phyloP scores from a whole-genome alignment of 1,140 invertebrate genomes.

The Magallana angulata region DNA sequence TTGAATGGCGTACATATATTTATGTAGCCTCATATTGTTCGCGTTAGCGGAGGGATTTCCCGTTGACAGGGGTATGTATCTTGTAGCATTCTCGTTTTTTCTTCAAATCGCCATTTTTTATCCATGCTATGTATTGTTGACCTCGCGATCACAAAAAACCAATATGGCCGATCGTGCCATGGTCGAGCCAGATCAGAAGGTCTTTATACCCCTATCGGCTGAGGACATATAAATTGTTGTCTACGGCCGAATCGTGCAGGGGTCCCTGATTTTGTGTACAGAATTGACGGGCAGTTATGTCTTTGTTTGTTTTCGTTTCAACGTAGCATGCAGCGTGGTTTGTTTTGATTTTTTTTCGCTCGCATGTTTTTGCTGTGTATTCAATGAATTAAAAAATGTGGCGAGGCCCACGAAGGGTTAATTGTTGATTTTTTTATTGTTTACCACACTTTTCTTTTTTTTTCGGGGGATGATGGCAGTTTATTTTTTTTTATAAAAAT shows the following conservation, averaged over 20 bases:
- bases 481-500: not conserved
- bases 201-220: not conserved
- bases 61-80: not conserved
- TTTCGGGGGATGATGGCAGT: not conserved
- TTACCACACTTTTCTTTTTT: not conserved
- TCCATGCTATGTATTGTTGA: conserved; percentile 22
- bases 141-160: conserved; percentile 28
- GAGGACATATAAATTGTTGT: too few species aligned
- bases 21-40: conserved; percentile 17
- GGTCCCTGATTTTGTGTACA: not conserved
- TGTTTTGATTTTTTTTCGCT: conserved; percentile 21
- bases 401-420: not conserved
- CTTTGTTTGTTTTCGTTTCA: not conserved
- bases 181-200: not conserved
- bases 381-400: conserved; percentile 36
- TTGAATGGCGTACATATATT: conserved; percentile 17
- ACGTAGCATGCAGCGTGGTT: not conserved
- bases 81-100: not conserved
- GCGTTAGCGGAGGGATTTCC: not conserved
- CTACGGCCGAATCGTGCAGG: too few species aligned
- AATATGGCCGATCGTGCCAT: conserved; percentile 21
- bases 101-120: conserved; percentile 22
- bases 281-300: not conserved
- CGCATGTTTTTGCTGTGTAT: conserved; percentile 37
- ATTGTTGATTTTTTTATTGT: not conserved